Base-by-base conservation (phyloP, 1,140 invertebrate genomes). In the Drosophila sproati region DNA sequence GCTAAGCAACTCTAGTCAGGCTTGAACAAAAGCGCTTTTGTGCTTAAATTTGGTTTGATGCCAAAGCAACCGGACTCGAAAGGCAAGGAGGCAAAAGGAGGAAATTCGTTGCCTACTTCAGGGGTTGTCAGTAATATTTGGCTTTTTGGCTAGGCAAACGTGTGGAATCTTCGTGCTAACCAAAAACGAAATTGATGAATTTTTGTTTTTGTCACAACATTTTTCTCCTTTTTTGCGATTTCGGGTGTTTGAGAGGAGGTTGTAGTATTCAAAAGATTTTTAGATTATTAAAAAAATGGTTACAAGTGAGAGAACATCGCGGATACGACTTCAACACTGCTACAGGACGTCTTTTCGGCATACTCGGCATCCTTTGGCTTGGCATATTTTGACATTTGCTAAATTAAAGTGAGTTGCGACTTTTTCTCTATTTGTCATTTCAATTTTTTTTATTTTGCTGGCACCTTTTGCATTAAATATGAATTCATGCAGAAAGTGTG, bases 251-350 rank as follows among this genome's bases (percentile, higher is more conserved):
- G 20, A 43, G 74, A 45, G 70, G 43, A 64, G 70, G 78, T 87
- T 82, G 82, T 87, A 69, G 61, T 68, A 72, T 59, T 78, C 54
- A 70, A 74, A 74, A 71, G 62, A 80, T 71, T 78, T 88, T 89
- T 89, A 83, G 85, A 89, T 80, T 88, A 88, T 88, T 88, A 88
- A 88, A 80, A 81, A 88, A 62, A 39, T 61, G 64, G 50, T 75
- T 83, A 73, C 80, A 88, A 73, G 54, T 12, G 50, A 47, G 45
- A 43, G 8, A 31, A 37, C 39, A 31, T 45, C 45, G 39, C 62
- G 45, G 37, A 45, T 34, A 41, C 6, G 43, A 55, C 29, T 54
- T 12, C 62, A 51, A 55, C 41, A 60, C 57, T 45, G 45, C 28
- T 54, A 43, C 48, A 73, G 51, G 29, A 51, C 34, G 57, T 52